These are phyloP conservation scores for Himalopsyche kuldschensis DNA, from an alignment of 2,888 invertebrate genomes.

Conservation along the genomic window DNA sequence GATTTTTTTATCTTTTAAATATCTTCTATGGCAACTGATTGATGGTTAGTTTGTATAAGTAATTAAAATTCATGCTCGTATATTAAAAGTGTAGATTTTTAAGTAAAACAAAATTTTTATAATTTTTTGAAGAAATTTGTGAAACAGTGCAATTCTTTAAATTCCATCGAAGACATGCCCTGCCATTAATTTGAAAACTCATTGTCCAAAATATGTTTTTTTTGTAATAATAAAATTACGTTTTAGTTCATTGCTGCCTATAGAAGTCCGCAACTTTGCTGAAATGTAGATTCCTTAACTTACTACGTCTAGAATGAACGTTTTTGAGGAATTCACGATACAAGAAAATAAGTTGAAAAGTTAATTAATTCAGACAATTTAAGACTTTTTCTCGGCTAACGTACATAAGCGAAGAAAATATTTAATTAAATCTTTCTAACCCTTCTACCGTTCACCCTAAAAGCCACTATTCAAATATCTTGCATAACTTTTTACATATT, in stretches of 20 bases:
- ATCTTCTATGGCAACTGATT: too few relatives aligned
- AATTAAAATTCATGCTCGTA: too few relatives aligned
- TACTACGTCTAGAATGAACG: background rate
- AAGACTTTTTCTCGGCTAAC: background rate
- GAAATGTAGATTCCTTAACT: constrained; percentile 7
- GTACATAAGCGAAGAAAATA: background rate
- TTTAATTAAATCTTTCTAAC: background rate
- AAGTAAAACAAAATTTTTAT: too few relatives aligned
- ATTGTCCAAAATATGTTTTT: background rate
- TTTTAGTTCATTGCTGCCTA: background rate
- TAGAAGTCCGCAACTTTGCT: background rate
- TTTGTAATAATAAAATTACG: background rate
- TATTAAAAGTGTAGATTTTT: too few relatives aligned
- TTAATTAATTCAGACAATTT: constrained; percentile 21
- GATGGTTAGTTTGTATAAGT: too few relatives aligned
- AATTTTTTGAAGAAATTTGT: background rate
- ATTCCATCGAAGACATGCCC: background rate
- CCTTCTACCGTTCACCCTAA: background rate
- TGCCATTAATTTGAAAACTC: background rate
- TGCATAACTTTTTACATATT: background rate
- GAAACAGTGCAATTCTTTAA: background rate
- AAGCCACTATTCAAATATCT: background rate
- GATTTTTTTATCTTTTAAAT: too few relatives aligned
- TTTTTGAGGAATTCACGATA: constrained; percentile 23
- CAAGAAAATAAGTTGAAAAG: constrained; percentile 20